phyloP scores from a whole-genome alignment of 2,797 vertebrate genomes.

The Dryobates pubescens region DNA sequence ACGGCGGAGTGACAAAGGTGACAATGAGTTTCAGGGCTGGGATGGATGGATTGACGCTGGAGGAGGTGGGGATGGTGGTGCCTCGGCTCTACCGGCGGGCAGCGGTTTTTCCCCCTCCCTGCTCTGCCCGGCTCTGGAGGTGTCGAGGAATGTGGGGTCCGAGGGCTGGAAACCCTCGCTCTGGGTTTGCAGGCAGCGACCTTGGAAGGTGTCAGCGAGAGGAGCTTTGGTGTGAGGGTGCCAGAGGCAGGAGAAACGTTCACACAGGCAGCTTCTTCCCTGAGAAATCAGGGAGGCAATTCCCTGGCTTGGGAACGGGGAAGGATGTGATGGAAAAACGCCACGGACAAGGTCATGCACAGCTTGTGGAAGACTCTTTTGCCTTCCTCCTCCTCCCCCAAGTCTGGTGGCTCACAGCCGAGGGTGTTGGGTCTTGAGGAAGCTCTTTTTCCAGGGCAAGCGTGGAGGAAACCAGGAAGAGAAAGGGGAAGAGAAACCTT shows the following conservation, averaged over 20 bases:
- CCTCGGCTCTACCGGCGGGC: neutral
- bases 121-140: too few relatives aligned
- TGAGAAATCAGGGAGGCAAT: accelerated
- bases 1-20: neutral
- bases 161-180: neutral
- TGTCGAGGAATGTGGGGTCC: accelerated
- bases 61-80: neutral
- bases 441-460: accelerated
- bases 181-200: neutral
- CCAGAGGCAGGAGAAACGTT: accelerated
- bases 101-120: too few relatives aligned
- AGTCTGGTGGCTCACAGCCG: accelerated
- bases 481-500: neutral
- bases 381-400: neutral
- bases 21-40: accelerated
- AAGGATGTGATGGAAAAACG: neutral
- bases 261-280: neutral
- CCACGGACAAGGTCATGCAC: neutral
- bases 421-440: accelerated
- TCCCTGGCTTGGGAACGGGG: neutral
- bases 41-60: accelerated
- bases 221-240: neutral
- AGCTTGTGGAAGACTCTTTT: accelerated
- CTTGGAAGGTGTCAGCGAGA: neutral
- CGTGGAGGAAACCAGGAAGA: accelerated